Percentiles rank a stretch among this genome's conserved stretches.
Conservation (phyloP, 2,113 vertebrate species). For the Percina caprodes region DNA sequence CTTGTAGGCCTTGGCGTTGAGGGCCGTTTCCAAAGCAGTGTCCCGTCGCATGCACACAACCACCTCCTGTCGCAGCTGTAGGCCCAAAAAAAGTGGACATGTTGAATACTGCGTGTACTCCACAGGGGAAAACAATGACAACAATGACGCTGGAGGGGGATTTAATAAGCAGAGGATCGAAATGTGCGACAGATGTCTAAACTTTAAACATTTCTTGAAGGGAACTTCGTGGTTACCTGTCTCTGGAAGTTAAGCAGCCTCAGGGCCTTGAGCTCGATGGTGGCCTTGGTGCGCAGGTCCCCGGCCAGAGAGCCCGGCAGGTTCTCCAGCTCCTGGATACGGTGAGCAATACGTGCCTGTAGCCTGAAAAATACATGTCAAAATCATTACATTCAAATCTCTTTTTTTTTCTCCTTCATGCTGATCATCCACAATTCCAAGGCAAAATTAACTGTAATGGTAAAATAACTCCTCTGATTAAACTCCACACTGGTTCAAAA, state of each 20-base stretch:
- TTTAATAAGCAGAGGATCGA: no score
- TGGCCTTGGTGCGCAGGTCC: constrained; percentile 96
- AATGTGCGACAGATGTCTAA: not conserved
- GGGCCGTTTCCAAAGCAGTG: constrained; percentile 94
- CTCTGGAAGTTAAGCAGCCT: constrained; percentile 97
- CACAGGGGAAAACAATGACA: not conserved
- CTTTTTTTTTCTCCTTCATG: no score
- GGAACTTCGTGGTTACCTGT: constrained; percentile 84
- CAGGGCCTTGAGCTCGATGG: constrained; percentile 97
- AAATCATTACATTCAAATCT: not conserved
- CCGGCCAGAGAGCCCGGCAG: constrained; percentile 94
- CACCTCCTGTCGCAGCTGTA: constrained; percentile 94
- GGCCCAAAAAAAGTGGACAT: not conserved
- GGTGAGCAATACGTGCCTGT: constrained; percentile 94
- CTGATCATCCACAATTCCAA: no score
- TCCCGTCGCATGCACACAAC: constrained; percentile 98
- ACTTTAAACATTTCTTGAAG: no score
- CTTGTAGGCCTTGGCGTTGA: constrained; percentile 97
- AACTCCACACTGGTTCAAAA: no score
- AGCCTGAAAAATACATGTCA: constrained; percentile 78
- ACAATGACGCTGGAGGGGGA: not conserved
- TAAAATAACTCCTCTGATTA: no score
- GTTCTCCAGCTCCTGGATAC: constrained; percentile 97
- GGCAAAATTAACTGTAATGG: no score
- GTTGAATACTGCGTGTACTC: not conserved